phyloP scores from a whole-genome alignment of 1,140 invertebrate species.

The Temnothorax nylanderi region DNA sequence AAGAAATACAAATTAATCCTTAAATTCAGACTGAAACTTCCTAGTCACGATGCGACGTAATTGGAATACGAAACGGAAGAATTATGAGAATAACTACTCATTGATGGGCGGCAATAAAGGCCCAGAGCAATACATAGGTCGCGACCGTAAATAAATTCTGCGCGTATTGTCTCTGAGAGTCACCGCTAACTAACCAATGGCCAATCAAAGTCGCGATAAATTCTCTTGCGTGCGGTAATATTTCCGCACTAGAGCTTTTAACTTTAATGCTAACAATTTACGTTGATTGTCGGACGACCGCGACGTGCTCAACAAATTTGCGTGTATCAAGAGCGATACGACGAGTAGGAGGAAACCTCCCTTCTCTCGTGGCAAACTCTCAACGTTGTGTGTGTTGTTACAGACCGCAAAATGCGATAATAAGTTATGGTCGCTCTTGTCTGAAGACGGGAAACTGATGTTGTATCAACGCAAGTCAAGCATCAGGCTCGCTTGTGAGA shows the following conservation, averaged over 20 bases:
- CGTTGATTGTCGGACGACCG: constrained; percentile 24
- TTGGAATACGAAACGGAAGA: neutral
- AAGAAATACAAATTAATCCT: neutral
- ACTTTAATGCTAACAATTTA: constrained; percentile 46
- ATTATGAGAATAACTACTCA: constrained; percentile 5
- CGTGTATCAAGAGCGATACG: constrained; percentile 49
- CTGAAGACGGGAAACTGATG: constrained; percentile 66
- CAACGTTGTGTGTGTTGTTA: constrained; percentile 47
- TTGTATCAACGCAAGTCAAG: constrained; percentile 59
- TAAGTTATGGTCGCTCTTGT: constrained; percentile 66
- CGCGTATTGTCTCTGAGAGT: constrained; percentile 19
- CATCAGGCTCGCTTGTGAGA: constrained; percentile 40
- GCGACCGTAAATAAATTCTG: constrained; percentile 52
- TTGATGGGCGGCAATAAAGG: constrained; percentile 15
- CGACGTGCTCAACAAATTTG: constrained; percentile 39
- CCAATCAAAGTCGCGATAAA: constrained; percentile 55
- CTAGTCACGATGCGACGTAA: neutral
- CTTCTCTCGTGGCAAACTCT: constrained; percentile 27
- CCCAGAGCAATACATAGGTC: neutral
- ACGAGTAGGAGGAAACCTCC: constrained; percentile 5
- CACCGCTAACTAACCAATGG: constrained; percentile 48
- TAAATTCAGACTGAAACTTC: neutral
- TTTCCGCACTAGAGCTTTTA: constrained; percentile 31
- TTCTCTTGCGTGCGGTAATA: constrained; percentile 34
- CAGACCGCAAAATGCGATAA: constrained; percentile 70